phyloP scores from a whole-genome alignment of 64 coral and sea anemone species.

The Catalaphyllia jardinei region DNA sequence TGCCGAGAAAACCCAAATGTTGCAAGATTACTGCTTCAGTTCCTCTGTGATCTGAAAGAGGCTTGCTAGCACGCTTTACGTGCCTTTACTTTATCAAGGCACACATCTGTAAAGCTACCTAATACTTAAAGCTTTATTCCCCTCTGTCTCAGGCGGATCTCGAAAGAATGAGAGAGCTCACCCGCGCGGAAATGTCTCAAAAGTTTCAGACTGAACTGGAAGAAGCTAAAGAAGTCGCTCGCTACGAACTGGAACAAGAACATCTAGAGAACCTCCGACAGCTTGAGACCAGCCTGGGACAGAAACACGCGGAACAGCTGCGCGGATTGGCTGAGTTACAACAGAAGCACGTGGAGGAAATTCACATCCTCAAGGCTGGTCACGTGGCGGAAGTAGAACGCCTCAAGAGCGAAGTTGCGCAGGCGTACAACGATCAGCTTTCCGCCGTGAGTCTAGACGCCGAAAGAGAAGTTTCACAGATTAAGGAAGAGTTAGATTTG shows the following conservation, averaged over 20 bases:
- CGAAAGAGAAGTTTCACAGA: slow-evolving; percentile 54
- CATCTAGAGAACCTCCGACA: slow-evolving; percentile 90
- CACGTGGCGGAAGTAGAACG: slow-evolving; percentile 45
- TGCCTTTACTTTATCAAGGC: neutral
- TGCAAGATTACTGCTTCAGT: too few species aligned
- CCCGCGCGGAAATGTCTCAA: slow-evolving; percentile 69
- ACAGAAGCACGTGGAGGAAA: slow-evolving; percentile 77
- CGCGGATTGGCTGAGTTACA: slow-evolving; percentile 72
- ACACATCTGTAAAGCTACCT: neutral
- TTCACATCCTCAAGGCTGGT: slow-evolving; percentile 46
- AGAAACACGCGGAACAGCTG: slow-evolving; percentile 84
- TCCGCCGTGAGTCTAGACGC: slow-evolving; percentile 51
- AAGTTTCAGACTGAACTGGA: slow-evolving; percentile 81
- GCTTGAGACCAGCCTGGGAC: slow-evolving; percentile 70
- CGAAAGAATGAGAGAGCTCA: slow-evolving; percentile 48
- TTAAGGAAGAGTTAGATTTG: slow-evolving; percentile 79
- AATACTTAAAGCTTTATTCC: neutral
- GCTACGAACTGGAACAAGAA: slow-evolving; percentile 91
- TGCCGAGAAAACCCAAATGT: too few species aligned
- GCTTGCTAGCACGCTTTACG: too few species aligned
- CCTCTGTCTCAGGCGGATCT: slow-evolving; percentile 49
- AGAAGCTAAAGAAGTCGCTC: slow-evolving; percentile 89
- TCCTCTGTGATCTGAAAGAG: too few species aligned
- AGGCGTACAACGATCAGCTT: slow-evolving; percentile 47
- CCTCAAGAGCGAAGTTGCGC: slow-evolving; percentile 13